phyloP scores from a whole-genome alignment of 1,140 invertebrate species.

The Drosophila lacteicornis region DNA sequence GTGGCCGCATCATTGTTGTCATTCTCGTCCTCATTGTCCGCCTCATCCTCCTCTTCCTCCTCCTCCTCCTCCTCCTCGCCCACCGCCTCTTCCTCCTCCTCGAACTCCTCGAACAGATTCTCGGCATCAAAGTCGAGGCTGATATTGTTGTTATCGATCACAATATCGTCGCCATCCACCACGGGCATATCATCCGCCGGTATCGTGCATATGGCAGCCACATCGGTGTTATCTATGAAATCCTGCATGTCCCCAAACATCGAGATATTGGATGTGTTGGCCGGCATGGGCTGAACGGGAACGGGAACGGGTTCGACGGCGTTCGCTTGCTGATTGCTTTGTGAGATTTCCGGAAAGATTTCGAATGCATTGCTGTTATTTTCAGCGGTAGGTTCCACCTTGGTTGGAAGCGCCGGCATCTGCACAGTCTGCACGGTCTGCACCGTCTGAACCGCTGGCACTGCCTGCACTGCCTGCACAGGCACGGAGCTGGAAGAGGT shows the following conservation, averaged over 20 bases:
- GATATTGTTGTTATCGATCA: conserved; percentile 77
- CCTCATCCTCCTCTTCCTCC: conserved; percentile 50
- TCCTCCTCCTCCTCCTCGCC: conserved; percentile 55
- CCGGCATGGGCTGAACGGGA: background rate
- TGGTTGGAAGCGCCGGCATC: background rate
- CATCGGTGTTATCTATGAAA: conserved; percentile 72
- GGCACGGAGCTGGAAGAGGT: background rate
- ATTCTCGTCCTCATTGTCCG: conserved; percentile 75
- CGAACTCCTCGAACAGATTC: conserved; percentile 77
- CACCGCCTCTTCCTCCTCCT: conserved; percentile 62
- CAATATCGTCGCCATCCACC: conserved; percentile 73
- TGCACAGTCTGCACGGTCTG: background rate
- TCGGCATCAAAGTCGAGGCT: conserved; percentile 78
- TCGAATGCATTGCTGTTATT: conserved; percentile 20
- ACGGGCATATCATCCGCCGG: conserved; percentile 73
- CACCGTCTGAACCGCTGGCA: background rate
- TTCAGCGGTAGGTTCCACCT: background rate
- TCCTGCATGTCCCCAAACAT: conserved; percentile 76
- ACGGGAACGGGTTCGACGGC: conserved; percentile 8
- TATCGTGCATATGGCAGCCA: conserved; percentile 73
- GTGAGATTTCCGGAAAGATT: conserved; percentile 51
- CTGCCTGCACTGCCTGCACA: background rate
- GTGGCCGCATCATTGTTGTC: conserved; percentile 60
- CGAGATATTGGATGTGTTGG: conserved; percentile 25
- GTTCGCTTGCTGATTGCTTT: conserved; percentile 1